phyloP scores from a whole-genome alignment of 2,888 invertebrate species.

The Siphonodentalium dalli region DNA sequence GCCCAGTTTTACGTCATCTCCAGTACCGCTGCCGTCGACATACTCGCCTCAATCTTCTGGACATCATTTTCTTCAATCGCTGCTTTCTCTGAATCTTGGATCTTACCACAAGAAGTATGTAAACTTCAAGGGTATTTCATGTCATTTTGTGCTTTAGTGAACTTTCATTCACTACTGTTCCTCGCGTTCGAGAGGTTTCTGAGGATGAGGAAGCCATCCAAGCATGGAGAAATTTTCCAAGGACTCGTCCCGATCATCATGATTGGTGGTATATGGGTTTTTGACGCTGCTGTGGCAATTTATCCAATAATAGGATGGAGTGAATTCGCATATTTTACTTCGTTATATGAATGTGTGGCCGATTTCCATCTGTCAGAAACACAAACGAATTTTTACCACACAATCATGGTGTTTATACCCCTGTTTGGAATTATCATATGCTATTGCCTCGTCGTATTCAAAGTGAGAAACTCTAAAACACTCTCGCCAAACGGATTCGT shows the following conservation, averaged over 20 bases:
- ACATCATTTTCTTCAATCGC: slow-evolving; percentile 31
- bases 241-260: slow-evolving; percentile 33
- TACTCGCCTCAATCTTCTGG: slow-evolving; percentile 38
- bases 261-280: slow-evolving; percentile 33
- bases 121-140: slow-evolving; percentile 35
- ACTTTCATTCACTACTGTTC: slow-evolving; percentile 36
- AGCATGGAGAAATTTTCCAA: slow-evolving; percentile 38
- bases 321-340: slow-evolving; percentile 26
- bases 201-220: slow-evolving; percentile 39
- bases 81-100: slow-evolving; percentile 30
- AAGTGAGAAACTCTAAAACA: slow-evolving; percentile 23
- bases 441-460: slow-evolving; percentile 33
- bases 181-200: slow-evolving; percentile 41
- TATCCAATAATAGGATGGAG: slow-evolving; percentile 46
- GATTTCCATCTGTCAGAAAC: slow-evolving; percentile 33
- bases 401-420: slow-evolving; percentile 37
- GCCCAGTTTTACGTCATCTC: slow-evolving; percentile 21
- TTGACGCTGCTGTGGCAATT: slow-evolving; percentile 37
- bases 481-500: slow-evolving; percentile 28
- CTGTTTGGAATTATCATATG: slow-evolving; percentile 22
- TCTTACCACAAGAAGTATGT: slow-evolving; percentile 33
- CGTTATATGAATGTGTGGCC: slow-evolving; percentile 42
- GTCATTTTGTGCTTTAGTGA: slow-evolving; percentile 34
- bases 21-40: slow-evolving; percentile 33
- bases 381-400: slow-evolving; percentile 39